Conservation (phyloP, 2,888 invertebrate species). For the Cybosia mesomella region DNA sequence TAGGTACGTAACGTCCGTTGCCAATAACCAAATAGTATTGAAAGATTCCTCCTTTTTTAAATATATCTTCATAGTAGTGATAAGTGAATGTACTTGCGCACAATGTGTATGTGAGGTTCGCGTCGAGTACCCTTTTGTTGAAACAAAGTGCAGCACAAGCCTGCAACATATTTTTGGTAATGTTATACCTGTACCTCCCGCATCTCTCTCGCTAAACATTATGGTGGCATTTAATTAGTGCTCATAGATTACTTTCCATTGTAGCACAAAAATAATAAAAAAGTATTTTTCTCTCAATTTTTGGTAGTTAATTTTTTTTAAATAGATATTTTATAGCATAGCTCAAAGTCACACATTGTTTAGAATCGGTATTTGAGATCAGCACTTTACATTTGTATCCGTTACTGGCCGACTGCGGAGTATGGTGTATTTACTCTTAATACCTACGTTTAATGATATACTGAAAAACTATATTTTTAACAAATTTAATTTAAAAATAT, state of each 20-base stretch:
- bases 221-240: conserved; percentile 78
- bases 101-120: conserved; percentile 66
- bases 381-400: conserved; percentile 55
- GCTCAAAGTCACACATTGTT: conserved; percentile 65
- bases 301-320: conserved; percentile 68
- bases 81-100: conserved; percentile 82
- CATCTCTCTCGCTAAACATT: conserved; percentile 68
- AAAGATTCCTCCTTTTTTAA: conserved; percentile 74
- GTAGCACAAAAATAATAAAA: conserved; percentile 69
- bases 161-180: conserved; percentile 84
- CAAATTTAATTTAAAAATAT: conserved; percentile 80
- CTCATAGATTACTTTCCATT: conserved; percentile 75
- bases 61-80: conserved; percentile 75
- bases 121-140: conserved; percentile 57
- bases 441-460: conserved; percentile 79
- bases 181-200: conserved; percentile 68
- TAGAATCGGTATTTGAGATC: conserved; percentile 59
- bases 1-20: conserved; percentile 73
- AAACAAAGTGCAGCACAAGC: conserved; percentile 66
- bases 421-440: conserved; percentile 72
- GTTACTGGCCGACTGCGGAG: conserved; percentile 66
- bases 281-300: conserved; percentile 69
- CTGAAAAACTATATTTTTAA: conserved; percentile 85
- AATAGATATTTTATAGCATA: conserved; percentile 70
- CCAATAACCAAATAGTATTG: conserved; percentile 84